Conservation (phyloP, 2,797 vertebrate species). For the Phataginus tricuspis region DNA sequence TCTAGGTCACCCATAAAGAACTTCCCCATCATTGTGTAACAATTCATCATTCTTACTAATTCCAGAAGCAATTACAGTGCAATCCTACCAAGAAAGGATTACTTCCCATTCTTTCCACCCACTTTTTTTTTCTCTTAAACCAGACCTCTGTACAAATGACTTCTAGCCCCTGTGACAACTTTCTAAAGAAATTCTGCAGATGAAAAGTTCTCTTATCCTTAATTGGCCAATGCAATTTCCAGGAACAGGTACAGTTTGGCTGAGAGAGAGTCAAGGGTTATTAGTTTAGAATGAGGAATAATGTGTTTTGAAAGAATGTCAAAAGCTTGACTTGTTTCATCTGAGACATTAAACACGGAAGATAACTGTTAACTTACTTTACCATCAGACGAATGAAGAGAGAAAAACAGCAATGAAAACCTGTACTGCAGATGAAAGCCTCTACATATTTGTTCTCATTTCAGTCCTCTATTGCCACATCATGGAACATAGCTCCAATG, state of each 20-base stretch:
- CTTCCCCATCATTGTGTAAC: constrained; percentile 11
- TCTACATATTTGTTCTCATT: neutral
- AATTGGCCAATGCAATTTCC: neutral
- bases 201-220: neutral
- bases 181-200: neutral
- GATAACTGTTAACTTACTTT: neutral
- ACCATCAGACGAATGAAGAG: neutral
- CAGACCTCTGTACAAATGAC: neutral
- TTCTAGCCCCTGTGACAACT: neutral
- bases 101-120: neutral
- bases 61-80: neutral
- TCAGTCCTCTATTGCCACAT: neutral
- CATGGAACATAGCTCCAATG: neutral
- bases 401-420: neutral
- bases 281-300: neutral
- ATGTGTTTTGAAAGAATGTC: neutral
- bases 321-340: neutral
- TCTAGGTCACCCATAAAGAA: neutral
- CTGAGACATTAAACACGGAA: constrained; percentile 5
- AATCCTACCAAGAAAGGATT: neutral
- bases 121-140: neutral
- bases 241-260: neutral
- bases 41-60: neutral
- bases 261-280: neutral
- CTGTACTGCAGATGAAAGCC: neutral